phyloP scores from a whole-genome alignment of 2,888 invertebrate genomes.

The Cartodere bifasciata region DNA sequence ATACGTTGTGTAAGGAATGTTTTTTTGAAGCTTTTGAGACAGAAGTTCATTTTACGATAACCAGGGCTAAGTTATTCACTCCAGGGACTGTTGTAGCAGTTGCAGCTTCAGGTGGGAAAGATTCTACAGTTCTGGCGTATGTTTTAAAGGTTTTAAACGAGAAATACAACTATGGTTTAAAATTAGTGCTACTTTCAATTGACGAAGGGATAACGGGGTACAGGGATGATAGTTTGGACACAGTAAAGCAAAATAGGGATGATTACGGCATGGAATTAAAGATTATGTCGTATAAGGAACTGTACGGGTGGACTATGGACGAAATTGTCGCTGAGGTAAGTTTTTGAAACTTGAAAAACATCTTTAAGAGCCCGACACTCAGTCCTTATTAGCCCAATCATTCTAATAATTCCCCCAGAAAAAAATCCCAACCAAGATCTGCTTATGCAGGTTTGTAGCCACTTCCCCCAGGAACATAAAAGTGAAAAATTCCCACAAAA shows the following conservation, averaged over 20 bases:
- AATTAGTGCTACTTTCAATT: constrained; percentile 84
- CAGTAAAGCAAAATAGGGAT: constrained; percentile 86
- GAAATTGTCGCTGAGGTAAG: constrained; percentile 80
- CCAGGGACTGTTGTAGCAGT: constrained; percentile 79
- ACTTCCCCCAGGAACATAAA: no score
- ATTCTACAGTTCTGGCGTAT: constrained; percentile 95
- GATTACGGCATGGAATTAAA: constrained; percentile 90
- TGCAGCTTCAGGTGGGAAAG: constrained; percentile 89
- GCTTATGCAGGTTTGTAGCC: no score
- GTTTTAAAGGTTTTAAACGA: constrained; percentile 84
- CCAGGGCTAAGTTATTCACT: constrained; percentile 66
- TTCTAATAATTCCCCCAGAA: no score
- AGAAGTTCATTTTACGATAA: constrained; percentile 88
- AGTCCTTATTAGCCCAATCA: no score
- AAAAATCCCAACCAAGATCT: no score
- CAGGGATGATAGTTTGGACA: constrained; percentile 91
- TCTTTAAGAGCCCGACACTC: background rate
- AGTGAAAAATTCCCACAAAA: no score
- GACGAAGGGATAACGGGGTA: constrained; percentile 97
- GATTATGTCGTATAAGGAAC: constrained; percentile 90
- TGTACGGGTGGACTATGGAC: constrained; percentile 99
- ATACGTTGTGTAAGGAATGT: constrained; percentile 87
- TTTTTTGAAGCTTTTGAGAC: constrained; percentile 89
- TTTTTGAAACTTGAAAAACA: constrained; percentile 2
- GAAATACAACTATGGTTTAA: constrained; percentile 77